A percentile compares a stretch with the other conserved stretches of the same genome.
Evolutionary conservation across 2,888 invertebrate species (phyloP).

Genomic region (Drosophila paramelanica): DNA sequence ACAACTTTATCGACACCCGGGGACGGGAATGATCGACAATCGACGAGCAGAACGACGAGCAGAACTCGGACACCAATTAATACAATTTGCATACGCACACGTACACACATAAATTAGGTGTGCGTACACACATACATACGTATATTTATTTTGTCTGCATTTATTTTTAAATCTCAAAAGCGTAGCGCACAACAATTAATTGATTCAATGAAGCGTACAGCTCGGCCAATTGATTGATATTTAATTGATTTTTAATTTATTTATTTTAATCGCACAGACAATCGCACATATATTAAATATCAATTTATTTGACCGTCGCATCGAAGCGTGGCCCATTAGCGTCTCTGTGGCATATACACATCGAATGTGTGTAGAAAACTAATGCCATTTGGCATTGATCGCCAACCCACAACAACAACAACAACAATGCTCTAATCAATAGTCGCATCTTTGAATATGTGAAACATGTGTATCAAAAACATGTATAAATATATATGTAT

Average conservation of each 20-base stretch:
- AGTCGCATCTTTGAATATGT: slow-evolving; percentile 64
- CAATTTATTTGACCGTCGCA: slow-evolving; percentile 46
- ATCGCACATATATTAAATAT: slow-evolving; percentile 57
- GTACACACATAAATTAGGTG: too few relatives aligned
- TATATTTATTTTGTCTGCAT: neutral
- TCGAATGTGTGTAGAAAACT: slow-evolving; percentile 35
- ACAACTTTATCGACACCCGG: slow-evolving; percentile 77
- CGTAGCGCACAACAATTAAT: slow-evolving; percentile 45
- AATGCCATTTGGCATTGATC: slow-evolving; percentile 49
- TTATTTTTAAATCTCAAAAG: slow-evolving; percentile 11
- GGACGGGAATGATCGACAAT: slow-evolving; percentile 44
- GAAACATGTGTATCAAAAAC: slow-evolving; percentile 65
- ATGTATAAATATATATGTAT: neutral
- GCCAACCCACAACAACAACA: slow-evolving; percentile 22
- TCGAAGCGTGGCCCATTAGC: slow-evolving; percentile 40
- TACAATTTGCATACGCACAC: slow-evolving; percentile 35
- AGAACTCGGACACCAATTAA: slow-evolving; percentile 49
- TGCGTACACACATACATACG: neutral
- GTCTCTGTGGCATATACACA: neutral
- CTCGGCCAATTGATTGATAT: slow-evolving; percentile 61
- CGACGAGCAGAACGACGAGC: slow-evolving; percentile 26
- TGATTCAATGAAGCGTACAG: slow-evolving; percentile 58
- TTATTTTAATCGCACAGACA: slow-evolving; percentile 32
- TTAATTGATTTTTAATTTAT: slow-evolving; percentile 73
- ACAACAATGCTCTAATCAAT: slow-evolving; percentile 53